phyloP scores from a whole-genome alignment of 2,797 vertebrate genomes.

The Sebastes trivittatus region DNA sequence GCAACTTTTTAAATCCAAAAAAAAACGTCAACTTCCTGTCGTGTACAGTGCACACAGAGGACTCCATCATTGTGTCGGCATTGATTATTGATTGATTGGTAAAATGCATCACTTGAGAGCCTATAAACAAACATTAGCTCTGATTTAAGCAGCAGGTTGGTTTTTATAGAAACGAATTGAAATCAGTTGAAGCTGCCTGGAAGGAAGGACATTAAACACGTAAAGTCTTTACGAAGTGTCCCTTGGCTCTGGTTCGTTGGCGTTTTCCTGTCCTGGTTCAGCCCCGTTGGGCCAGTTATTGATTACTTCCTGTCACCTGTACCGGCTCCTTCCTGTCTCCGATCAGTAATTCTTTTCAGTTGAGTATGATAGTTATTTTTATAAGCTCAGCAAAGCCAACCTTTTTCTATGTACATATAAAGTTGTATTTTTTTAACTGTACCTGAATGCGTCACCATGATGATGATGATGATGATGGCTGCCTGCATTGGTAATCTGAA shows the following conservation, averaged over 20 bases:
- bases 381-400: constrained; percentile 55
- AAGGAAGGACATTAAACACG: not conserved
- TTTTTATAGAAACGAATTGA: not conserved
- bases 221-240: not conserved
- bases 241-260: not conserved
- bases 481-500: constrained; percentile 53
- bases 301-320: not conserved
- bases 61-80: no score
- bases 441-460: constrained; percentile 49
- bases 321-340: not conserved
- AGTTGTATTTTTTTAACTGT: constrained; percentile 80
- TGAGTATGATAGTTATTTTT: constrained; percentile 65
- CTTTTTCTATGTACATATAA: constrained; percentile 79
- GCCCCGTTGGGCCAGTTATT: not conserved
- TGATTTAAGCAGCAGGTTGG: not conserved
- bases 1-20: not conserved
- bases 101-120: no score
- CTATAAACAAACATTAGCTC: not conserved
- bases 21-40: not conserved
- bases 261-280: not conserved
- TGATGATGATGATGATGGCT: constrained; percentile 29
- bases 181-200: not conserved
- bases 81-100: no score
- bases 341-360: constrained; percentile 8
- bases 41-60: no score